These are phyloP conservation scores for Oscheius onirici DNA, from an alignment of 2,888 invertebrate genomes.

Conservation along the genomic window DNA sequence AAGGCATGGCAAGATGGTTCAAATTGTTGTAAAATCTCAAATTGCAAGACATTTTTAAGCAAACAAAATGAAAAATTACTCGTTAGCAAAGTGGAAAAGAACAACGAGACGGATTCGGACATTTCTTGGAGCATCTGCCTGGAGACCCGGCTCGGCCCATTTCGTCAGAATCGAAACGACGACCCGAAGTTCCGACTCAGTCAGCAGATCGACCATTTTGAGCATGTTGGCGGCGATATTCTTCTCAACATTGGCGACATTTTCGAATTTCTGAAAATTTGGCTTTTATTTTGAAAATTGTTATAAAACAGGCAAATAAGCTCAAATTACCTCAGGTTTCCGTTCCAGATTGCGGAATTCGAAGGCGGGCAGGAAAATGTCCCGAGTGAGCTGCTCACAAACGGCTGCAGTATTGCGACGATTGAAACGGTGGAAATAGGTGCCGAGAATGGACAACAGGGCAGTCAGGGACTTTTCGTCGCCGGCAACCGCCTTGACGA, in stretches of 20 bases:
- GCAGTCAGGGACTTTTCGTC: constrained; percentile 49
- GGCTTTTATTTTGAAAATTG: no score
- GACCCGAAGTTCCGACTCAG: constrained; percentile 52
- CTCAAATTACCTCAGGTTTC: constrained; percentile 44
- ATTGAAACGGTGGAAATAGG: constrained; percentile 38
- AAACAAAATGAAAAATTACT: constrained; percentile 33
- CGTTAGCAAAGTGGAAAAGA: constrained; percentile 61
- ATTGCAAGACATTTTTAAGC: not conserved
- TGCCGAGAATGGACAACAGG: constrained; percentile 45
- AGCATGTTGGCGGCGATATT: constrained; percentile 39
- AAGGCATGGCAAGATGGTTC: constrained; percentile 63
- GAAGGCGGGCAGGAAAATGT: constrained; percentile 39
- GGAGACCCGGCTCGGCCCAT: constrained; percentile 55
- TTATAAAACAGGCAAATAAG: no score
- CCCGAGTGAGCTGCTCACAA: no score
- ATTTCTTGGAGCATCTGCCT: not conserved
- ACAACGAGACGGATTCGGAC: constrained; percentile 51
- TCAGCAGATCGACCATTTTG: constrained; percentile 43
- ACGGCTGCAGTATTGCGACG: constrained; percentile 30
- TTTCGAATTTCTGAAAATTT: constrained; percentile 43
- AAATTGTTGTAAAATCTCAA: constrained; percentile 59
- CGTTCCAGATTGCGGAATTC: constrained; percentile 38
- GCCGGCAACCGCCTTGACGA: constrained; percentile 39
- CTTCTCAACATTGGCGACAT: constrained; percentile 41
- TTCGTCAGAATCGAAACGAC: constrained; percentile 53